Evolutionary conservation across 2,113 vertebrate species (phyloP), one percentile per base, ranked within the genome.

Genomic region (Catharus bicknelli): DNA sequence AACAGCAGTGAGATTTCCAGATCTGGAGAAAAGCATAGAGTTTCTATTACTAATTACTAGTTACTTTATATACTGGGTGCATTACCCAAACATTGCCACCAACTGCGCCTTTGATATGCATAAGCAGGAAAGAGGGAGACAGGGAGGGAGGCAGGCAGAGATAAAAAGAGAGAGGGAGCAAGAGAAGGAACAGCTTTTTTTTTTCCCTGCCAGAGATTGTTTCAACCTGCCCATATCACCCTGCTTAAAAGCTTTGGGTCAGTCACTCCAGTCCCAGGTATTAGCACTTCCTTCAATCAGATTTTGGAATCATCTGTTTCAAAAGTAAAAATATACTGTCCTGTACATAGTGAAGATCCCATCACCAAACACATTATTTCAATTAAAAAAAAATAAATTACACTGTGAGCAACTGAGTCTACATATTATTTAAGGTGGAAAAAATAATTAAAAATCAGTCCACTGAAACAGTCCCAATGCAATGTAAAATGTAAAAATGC

Each of bases 71-170:
- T 96, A 95, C 95, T 96, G 97, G 95, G 96, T 95, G 96, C 97
- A 97, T 98, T 98, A 99, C 98, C 97, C 98, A 98, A 98, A 98
- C 98, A 98, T 95, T 96, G 95, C 97, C 97, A 98, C 98, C 98
- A 98, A 98, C 98, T 98, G 98, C 98, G 98, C 97, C 98, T 99
- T 99, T 99, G 98, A 98, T 98, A 98, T 96, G 97, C 98, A 98
- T 93, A 97, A 98, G 97, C 96, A 96, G 96, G 93, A 81, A 95
- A 84, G 63, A 96, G 89, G 48, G 68, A 90, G 40, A 58, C 11
- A 70, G 42, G 47, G 45, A 95, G 96, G 55, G 23, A 95, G 95
- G 95, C 89, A 47, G 89, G 95, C 90, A 55, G 36, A 86, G 38
- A 50, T 21, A 38, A 21, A 55, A 54, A 70, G 11, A 70, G 34